Base-by-base conservation (phyloP, 2,888 invertebrate species). In the Silvanus unidentatus region DNA sequence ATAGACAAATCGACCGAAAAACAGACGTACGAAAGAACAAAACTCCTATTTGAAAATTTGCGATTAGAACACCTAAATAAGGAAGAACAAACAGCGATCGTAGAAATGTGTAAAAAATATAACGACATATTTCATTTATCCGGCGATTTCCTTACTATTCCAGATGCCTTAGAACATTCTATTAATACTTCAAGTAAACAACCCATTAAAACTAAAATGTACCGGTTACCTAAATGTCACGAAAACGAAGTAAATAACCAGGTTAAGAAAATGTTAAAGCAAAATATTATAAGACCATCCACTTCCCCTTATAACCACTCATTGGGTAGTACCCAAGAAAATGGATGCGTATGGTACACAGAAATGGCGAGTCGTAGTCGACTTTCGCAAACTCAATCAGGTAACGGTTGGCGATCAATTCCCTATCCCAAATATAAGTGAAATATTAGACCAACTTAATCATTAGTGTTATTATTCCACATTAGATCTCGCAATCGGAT, bases 281-380 rank as follows among this genome's bases (percentile, higher is more conserved):
- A 57, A 49, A 42, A 46, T n/a, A 54, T 58, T 16, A 52, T 58
- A 16, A 16, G 29, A 48, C 47, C 41, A 22, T 54, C 51, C 1
- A 45, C 28, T 39, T 54, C 46, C 8, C 52, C 48, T 10, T 39
- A 29, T n/a, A 50, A 59, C 58, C 2, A 68, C 66, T 0, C 51
- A 68, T 3, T 60, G 66, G 2, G 42, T 69, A 1, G 64, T 65
- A 0, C 53, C 53, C 5, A 71, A 69, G 47, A 64, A 63, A 46
- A 53, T 16, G 1, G 53, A 65, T 43, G 44, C 48, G 0, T 27
- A 40, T 2, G 54, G 55, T 2, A 49, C 47, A 27, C 52, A 50
- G 5, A 43, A 48, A 15, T 55, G 43, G 37, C 42, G 61, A 4
- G 42, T 64, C 5, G 59, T 62, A n/a, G 48, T 59, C 4, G 63